Evolutionary conservation across 2,113 vertebrate genomes (phyloP), one percentile per base, ranked within the genome.

Genomic region (Elanoides forficatus): DNA sequence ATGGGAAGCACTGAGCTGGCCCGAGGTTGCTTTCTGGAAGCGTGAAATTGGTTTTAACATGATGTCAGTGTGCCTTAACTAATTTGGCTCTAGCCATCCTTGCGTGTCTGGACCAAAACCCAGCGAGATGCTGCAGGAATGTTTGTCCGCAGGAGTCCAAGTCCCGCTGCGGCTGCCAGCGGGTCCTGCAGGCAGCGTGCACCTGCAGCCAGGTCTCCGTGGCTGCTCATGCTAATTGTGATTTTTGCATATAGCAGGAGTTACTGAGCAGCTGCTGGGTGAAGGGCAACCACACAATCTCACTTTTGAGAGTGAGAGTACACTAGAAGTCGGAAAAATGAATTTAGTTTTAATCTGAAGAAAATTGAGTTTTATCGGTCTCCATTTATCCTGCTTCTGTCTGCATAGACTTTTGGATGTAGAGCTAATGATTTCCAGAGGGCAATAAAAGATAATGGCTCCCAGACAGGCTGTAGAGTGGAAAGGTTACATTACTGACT

Each of bases 341-440:
- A 25, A 34, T 42, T 59, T 7, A 3, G 25, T n/a, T 25, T 50
- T 45, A 40, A 40, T 29, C 48, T 25, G 55, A 29, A 67, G 68
- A 48, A 82, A 79, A 30, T 1, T 22, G 40, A 55, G 4, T 19
- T 30, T 25, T 48, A 16, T 19, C 16, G 3, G 6, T 12, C 68
- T 43, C 56, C 4, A 1, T 55, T 34, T 21, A 15, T 32, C 50
- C 30, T 20, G 14, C 34, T 55, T 21, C 52, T 83, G 36, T 21
- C 19, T 66, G 32, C 6, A 1, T 2, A 50, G 66, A 15, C 75
- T 70, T 74, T 50, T n/a, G 50, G 58, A 14, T 30, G 4, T 7
- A 2, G 58, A 38, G 88, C 93, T 93, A 96, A 97, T 86, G 58
- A 95, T 93, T 94, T 47, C 63, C 63, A 76, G 62, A 29, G 53